Percentiles rank a stretch among this genome's conserved stretches.
These are phyloP conservation scores for Baccha elongata DNA, from an alignment of 2,888 invertebrate species.

Conservation along the genomic window DNA sequence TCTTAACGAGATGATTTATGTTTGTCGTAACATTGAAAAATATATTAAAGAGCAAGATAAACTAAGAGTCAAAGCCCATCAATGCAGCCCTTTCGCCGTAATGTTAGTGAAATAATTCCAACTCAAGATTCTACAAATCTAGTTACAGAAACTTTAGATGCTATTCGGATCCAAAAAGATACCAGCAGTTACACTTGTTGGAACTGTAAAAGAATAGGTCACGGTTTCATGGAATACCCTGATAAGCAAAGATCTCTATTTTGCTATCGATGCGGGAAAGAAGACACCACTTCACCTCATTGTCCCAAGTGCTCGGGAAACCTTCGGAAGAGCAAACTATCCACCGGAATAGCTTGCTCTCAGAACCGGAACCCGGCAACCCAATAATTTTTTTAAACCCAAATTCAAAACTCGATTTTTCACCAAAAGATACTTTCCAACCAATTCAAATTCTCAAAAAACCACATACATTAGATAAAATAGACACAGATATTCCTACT, in stretches of 20 bases:
- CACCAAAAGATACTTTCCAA: background rate
- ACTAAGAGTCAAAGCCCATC: background rate
- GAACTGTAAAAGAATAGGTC: background rate
- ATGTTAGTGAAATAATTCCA: background rate
- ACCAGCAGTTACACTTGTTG: background rate
- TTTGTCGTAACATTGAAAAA: constrained; percentile 6
- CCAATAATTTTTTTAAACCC: no score
- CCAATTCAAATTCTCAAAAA: background rate
- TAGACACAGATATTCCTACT: background rate
- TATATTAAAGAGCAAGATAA: background rate
- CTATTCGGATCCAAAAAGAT: background rate
- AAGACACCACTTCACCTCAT: background rate
- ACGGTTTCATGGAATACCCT: background rate
- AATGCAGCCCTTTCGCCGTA: background rate
- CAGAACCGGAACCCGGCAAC: background rate
- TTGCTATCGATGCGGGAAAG: constrained; percentile 5
- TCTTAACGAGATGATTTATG: background rate
- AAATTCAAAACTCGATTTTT: background rate
- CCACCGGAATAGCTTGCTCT: background rate
- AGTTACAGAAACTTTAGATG: background rate
- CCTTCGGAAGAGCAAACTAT: background rate
- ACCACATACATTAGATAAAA: background rate
- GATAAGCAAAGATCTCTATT: background rate
- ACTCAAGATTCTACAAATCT: background rate
- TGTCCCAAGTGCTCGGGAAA: background rate